Percentiles rank a stretch among this genome's conserved stretches.
These are phyloP conservation scores for Bubo scandiacus DNA, from an alignment of 2,113 vertebrate species.

Conservation along the genomic window DNA sequence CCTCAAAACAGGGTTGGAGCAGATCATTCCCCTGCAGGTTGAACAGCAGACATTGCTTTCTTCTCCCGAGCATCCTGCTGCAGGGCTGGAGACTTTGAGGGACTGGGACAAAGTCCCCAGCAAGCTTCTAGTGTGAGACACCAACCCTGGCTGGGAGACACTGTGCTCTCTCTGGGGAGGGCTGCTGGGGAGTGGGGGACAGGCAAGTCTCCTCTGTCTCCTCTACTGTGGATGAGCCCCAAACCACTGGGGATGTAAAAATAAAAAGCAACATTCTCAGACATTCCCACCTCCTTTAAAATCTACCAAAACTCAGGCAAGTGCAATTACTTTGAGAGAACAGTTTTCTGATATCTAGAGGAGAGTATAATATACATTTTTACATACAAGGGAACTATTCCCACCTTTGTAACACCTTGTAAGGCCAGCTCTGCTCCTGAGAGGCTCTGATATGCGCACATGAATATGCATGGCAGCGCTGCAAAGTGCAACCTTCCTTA, in stretches of 20 bases:
- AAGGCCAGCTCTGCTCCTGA: rapidly evolving
- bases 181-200: neutral
- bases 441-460: rapidly evolving
- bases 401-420: neutral
- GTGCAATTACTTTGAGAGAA: neutral
- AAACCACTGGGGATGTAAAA: neutral
- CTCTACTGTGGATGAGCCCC: neutral
- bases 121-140: neutral
- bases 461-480: neutral
- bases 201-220: neutral
- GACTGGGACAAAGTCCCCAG: neutral
- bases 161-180: neutral
- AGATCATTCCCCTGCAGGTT: neutral
- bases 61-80: neutral
- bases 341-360: neutral
- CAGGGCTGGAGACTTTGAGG: neutral
- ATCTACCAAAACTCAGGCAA: neutral
- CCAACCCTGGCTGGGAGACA: neutral
- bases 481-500: neutral
- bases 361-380: neutral
- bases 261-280: neutral
- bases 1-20: neutral
- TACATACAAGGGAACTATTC: neutral
- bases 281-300: neutral
- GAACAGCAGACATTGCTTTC: neutral